These are phyloP conservation scores for Salvelinus sp. DNA, from an alignment of 2,113 vertebrate species.

Conservation along the genomic window DNA sequence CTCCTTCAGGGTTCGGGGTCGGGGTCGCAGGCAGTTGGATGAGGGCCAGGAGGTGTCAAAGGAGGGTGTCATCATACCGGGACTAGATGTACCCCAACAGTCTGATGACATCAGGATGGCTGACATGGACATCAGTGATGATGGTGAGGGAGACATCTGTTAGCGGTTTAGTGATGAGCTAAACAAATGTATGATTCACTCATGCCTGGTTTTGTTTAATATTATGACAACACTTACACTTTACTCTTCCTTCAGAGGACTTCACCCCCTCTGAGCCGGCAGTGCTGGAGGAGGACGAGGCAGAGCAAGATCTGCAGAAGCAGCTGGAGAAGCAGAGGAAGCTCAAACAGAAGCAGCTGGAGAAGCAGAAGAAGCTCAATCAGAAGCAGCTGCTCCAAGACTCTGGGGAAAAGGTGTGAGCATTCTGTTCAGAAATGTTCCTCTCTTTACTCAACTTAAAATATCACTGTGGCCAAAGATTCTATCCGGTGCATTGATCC, in stretches of 20 bases:
- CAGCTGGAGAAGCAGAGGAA: slow-evolving; percentile 88
- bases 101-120: slow-evolving; percentile 83
- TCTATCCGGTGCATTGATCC: neutral
- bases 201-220: neutral
- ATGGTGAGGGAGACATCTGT: slow-evolving; percentile 58
- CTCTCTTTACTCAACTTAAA: neutral
- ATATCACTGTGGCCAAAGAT: neutral
- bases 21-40: slow-evolving; percentile 60
- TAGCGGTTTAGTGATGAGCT: neutral
- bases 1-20: slow-evolving; percentile 65
- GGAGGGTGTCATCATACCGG: neutral
- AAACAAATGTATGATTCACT: neutral
- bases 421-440: neutral
- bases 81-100: slow-evolving; percentile 30
- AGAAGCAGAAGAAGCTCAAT: slow-evolving; percentile 83
- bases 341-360: slow-evolving; percentile 82
- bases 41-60: slow-evolving; percentile 26
- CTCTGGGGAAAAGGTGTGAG: slow-evolving; percentile 78
- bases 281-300: slow-evolving; percentile 84
- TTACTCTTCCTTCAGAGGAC: slow-evolving; percentile 52
- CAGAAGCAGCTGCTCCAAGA: slow-evolving; percentile 82
- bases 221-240: neutral
- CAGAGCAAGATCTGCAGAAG: slow-evolving; percentile 86
- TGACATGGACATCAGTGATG: slow-evolving; percentile 88
- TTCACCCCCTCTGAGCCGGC: slow-evolving; percentile 56